phyloP scores from a whole-genome alignment of 2,113 vertebrate species.

The Anarrhichthys ocellatus region DNA sequence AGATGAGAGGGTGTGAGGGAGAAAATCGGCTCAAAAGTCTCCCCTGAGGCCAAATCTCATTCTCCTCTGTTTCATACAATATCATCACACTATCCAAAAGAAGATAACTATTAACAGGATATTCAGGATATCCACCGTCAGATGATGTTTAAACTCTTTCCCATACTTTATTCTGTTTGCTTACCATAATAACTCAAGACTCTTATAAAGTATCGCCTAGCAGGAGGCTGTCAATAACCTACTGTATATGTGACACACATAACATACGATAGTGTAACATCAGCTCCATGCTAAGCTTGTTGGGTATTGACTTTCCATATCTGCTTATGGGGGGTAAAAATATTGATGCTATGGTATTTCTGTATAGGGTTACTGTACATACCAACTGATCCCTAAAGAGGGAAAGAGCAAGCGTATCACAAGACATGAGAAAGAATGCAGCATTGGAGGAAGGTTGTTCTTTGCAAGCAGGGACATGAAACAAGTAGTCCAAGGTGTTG shows the following conservation, averaged over 20 bases:
- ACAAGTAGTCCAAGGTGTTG: constrained; percentile 20
- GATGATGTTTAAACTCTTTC: constrained; percentile 69
- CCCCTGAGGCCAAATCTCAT: constrained; percentile 62
- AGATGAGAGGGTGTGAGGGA: constrained; percentile 34
- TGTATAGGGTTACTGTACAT: constrained; percentile 63
- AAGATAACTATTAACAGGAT: constrained; percentile 44
- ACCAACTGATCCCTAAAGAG: constrained; percentile 57
- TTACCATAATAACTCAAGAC: constrained; percentile 55
- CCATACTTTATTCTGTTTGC: constrained; percentile 57
- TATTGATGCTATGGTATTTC: constrained; percentile 50
- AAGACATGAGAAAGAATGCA: constrained; percentile 49
- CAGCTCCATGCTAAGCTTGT: constrained; percentile 65
- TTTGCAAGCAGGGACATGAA: constrained; percentile 43
- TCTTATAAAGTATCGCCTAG: constrained; percentile 58
- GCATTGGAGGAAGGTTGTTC: constrained; percentile 22
- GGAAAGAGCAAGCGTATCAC: constrained; percentile 30
- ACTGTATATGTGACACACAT: constrained; percentile 61
- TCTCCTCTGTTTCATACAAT: constrained; percentile 60
- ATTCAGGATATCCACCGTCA: constrained; percentile 43
- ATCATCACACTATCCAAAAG: constrained; percentile 56
- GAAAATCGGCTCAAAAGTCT: constrained; percentile 57
- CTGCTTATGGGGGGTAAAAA: constrained; percentile 48
- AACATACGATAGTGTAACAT: constrained; percentile 72
- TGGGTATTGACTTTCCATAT: constrained; percentile 69
- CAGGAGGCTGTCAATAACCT: constrained; percentile 70